Conservation (phyloP, 2,797 vertebrate genomes). For the Phrynocephalus guinanensis region DNA sequence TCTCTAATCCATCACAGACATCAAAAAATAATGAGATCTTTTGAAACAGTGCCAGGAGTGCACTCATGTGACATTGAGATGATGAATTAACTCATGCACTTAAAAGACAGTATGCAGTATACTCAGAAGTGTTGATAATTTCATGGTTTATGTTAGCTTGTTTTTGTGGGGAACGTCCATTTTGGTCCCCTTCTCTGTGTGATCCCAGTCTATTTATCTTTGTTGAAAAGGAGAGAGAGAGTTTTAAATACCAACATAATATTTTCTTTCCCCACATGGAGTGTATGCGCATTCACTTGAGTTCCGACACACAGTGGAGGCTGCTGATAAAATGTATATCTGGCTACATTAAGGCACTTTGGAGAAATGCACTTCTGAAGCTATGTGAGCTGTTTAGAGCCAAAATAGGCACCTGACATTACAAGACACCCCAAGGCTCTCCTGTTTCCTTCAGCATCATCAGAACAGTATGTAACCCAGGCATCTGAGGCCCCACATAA, state of each 20-base stretch:
- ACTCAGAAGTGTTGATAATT: conserved; percentile 39
- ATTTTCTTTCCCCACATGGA: conserved; percentile 22
- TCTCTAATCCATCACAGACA: conserved; percentile 75
- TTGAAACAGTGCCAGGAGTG: conserved; percentile 70
- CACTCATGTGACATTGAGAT: conserved; percentile 71
- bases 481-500: too few relatives aligned
- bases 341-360: neutral
- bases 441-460: neutral
- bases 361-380: neutral
- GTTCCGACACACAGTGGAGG: neutral
- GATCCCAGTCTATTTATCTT: conserved; percentile 34
- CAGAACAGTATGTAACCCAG: neutral
- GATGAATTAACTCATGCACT: conserved; percentile 72
- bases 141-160: conserved; percentile 8
- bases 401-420: conserved; percentile 4
- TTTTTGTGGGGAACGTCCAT: conserved; percentile 5
- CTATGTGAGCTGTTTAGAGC: neutral
- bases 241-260: neutral
- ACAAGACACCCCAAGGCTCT: conserved; percentile 6
- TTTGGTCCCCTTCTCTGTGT: conserved; percentile 21
- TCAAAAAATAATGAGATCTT: conserved; percentile 77
- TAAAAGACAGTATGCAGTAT: conserved; percentile 52
- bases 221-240: neutral
- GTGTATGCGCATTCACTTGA: conserved; percentile 25
- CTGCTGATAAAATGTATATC: neutral